Base-by-base conservation (phyloP, 92 coral and sea anemone genomes). In the Plumapathes pennacea region DNA sequence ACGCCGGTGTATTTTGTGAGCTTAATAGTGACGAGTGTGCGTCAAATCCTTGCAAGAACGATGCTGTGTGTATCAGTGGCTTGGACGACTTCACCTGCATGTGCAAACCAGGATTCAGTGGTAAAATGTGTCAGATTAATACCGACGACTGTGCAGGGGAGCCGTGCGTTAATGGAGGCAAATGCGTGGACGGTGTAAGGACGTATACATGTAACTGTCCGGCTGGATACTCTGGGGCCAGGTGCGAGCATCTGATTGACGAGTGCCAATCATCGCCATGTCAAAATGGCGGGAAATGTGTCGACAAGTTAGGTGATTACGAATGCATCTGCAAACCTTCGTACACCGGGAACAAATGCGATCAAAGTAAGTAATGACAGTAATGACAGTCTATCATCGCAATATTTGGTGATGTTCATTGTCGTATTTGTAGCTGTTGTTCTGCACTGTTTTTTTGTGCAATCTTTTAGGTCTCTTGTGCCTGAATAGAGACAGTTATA, bases 121-220 rank as follows among this genome's bases (percentile, higher is more conserved):
- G 85, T 25, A 39, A 21, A 28, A 78, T 61, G 15, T 78, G 94
- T 43, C 84, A 85, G 57, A 57, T 82, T 25, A 36, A 82, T 32
- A 61, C 64, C 5, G 85, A 84, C 26, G 98, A 89, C 15, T 92
- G 98, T 62, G 81, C 81, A 28, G 32, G 86, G 10, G 72, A 53
- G 1, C 98, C 96, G 0, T 92, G 98, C 31, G 50, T 32, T 64
- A 85, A 85, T 25, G 72, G 49, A 20, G 91, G 86, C 1, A 60
- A 45, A 23, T 85, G 91, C 44, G 78, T 67, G 25, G 91, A 85
- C 39, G 76, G 67, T 12, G 26, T 85, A 7, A 64, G 45, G 13
- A 76, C 56, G 9, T 85, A 73, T 44, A 62, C 18, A 13, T 85
- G 91, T 30, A 64, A 60, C 11, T 85, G 91, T 40, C 77, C 73